Evolutionary conservation across 2,888 invertebrate species (phyloP).

Genomic region (Calephelis perditalis): DNA sequence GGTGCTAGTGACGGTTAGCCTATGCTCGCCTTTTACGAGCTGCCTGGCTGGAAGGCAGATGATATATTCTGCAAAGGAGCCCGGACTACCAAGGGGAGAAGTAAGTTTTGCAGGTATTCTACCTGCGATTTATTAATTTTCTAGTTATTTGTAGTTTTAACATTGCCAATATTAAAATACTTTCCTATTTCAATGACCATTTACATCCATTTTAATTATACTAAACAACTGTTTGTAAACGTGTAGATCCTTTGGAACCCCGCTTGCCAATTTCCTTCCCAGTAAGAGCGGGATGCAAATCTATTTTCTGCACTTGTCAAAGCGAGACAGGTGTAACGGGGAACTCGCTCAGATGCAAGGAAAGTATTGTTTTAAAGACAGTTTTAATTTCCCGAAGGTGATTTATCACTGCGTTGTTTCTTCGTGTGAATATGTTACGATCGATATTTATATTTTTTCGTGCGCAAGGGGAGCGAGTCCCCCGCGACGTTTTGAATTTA

Average conservation of each 20-base stretch:
- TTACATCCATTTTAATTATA: constrained; percentile 14
- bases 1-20: no score
- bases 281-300: constrained; percentile 22
- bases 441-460: constrained; percentile 54
- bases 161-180: neutral
- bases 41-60: no score
- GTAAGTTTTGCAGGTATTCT: no score
- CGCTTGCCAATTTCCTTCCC: constrained; percentile 21
- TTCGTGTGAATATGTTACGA: constrained; percentile 45
- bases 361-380: constrained; percentile 75
- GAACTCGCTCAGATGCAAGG: constrained; percentile 50
- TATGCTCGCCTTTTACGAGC: no score
- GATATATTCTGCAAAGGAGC: no score
- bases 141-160: neutral
- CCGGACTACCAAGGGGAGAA: no score
- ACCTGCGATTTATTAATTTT: no score
- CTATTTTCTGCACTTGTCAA: constrained; percentile 11
- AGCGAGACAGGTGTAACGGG: constrained; percentile 27
- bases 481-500: constrained; percentile 71
- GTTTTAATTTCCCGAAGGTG: constrained; percentile 79
- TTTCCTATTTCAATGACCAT: constrained; percentile 17
- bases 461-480: constrained; percentile 50
- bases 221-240: constrained; percentile 10
- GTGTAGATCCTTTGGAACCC: constrained; percentile 14
- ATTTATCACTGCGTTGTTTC: constrained; percentile 65